Percentiles rank a stretch among this genome's conserved stretches.
phyloP scores from a whole-genome alignment of 2,888 invertebrate species.

The Nomada lathburiana region DNA sequence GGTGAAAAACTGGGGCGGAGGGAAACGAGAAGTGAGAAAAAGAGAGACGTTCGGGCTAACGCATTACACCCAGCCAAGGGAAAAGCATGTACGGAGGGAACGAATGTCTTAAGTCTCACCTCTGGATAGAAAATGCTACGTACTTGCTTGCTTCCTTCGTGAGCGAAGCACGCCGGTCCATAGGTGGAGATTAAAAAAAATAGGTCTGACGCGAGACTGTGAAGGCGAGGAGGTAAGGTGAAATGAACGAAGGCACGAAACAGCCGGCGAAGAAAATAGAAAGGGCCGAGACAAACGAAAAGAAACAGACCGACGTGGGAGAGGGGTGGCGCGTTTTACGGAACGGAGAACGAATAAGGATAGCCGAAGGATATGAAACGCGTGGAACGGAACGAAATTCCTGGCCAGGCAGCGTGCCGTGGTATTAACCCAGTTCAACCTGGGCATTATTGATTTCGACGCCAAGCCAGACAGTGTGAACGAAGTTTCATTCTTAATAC shows the following conservation, averaged over 20 bases:
- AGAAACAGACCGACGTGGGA: conserved; percentile 10
- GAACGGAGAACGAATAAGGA: background rate
- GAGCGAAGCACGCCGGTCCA: background rate
- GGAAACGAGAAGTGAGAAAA: background rate
- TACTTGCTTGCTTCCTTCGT: conserved; percentile 22
- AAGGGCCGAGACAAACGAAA: background rate
- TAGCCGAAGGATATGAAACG: conserved; percentile 30
- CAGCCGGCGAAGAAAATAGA: background rate
- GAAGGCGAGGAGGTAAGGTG: conserved; percentile 8
- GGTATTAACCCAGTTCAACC: conserved; percentile 71
- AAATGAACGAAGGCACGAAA: conserved; percentile 16
- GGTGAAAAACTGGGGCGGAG: conserved; percentile 32
- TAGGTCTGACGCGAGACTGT: conserved; percentile 3
- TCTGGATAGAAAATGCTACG: conserved; percentile 23
- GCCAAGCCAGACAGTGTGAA: conserved; percentile 65
- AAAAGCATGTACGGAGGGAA: background rate
- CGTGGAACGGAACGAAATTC: conserved; percentile 58
- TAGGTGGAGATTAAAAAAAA: conserved; percentile 13
- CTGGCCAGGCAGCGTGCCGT: conserved; percentile 56
- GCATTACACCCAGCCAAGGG: background rate
- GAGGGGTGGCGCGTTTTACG: background rate
- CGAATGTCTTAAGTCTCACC: conserved; percentile 18
- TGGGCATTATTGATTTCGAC: conserved; percentile 67
- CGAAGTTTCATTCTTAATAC: conserved; percentile 72
- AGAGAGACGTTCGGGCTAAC: background rate